phyloP scores from a whole-genome alignment of 92 coral and sea anemone genomes.

The Muricea muricata region DNA sequence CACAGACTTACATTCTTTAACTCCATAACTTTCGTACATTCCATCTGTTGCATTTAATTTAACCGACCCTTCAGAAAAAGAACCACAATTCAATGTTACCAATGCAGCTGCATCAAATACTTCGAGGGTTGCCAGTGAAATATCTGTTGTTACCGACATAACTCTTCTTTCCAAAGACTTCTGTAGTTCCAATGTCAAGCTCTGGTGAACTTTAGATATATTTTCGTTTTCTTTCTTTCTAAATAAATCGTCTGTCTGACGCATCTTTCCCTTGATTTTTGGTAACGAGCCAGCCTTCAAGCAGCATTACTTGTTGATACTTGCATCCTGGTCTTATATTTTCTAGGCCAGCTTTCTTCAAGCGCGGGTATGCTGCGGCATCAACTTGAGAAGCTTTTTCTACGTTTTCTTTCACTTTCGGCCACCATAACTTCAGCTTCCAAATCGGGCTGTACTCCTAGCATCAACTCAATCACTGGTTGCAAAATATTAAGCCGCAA shows the following conservation, averaged over 20 bases:
- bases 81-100: conserved; percentile 17
- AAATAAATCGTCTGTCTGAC: conserved; percentile 47
- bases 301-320: conserved; percentile 33
- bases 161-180: conserved; percentile 29
- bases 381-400: conserved; percentile 34
- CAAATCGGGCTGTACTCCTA: conserved; percentile 49
- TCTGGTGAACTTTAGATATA: conserved; percentile 39
- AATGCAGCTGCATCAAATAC: conserved; percentile 43
- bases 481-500: conserved; percentile 23
- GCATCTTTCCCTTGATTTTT: conserved; percentile 31
- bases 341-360: conserved; percentile 33
- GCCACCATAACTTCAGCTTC: conserved; percentile 57
- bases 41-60: too few relatives aligned
- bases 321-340: not conserved
- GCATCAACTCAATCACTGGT: conserved; percentile 48
- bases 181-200: conserved; percentile 37
- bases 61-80: too few relatives aligned
- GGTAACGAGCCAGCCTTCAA: conserved; percentile 50
- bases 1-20: conserved; percentile 37
- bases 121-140: conserved; percentile 25
- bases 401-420: conserved; percentile 30
- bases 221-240: conserved; percentile 30
- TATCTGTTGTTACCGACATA: conserved; percentile 17
- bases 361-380: conserved; percentile 31
- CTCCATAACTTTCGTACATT: conserved; percentile 53